A percentile compares a stretch with the other conserved stretches of the same genome.
phyloP scores from a whole-genome alignment of 2,797 vertebrate genomes.

The Artibeus jamaicensis region DNA sequence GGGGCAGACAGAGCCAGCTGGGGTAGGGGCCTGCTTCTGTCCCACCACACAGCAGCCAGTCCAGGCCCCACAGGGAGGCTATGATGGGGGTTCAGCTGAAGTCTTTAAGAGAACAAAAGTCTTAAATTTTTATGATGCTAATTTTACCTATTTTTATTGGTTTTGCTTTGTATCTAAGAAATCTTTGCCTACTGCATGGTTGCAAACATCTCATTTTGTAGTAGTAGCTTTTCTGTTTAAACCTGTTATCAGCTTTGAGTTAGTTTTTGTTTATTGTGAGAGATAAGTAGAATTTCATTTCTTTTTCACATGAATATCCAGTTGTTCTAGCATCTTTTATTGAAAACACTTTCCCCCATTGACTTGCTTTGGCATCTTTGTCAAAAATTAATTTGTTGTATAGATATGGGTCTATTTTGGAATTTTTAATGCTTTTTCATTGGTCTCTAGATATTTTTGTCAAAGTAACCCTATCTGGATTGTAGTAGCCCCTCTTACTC shows the following conservation, averaged over 20 bases:
- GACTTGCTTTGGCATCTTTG: background rate
- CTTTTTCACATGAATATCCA: background rate
- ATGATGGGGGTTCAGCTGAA: background rate
- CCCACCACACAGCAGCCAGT: background rate
- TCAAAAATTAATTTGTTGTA: background rate
- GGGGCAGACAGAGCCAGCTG: constrained; percentile 85
- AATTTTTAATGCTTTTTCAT: background rate
- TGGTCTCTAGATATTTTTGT: background rate
- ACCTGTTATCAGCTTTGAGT: background rate
- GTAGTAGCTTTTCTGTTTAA: background rate
- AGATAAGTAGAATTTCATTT: background rate
- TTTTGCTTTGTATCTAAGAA: background rate
- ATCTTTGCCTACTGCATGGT: background rate
- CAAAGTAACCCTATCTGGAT: background rate
- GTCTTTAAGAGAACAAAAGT: background rate
- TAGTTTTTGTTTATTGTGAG: background rate
- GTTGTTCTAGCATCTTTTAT: background rate
- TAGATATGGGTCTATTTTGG: background rate
- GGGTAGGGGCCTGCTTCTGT: constrained; percentile 84
- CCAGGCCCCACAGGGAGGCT: background rate
- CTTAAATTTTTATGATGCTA: background rate
- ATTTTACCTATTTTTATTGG: background rate
- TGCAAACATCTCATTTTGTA: background rate
- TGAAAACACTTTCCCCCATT: background rate
- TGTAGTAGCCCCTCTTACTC: background rate